Base-by-base conservation (phyloP, 2,797 vertebrate species). In the Sebastolobus altivelis region DNA sequence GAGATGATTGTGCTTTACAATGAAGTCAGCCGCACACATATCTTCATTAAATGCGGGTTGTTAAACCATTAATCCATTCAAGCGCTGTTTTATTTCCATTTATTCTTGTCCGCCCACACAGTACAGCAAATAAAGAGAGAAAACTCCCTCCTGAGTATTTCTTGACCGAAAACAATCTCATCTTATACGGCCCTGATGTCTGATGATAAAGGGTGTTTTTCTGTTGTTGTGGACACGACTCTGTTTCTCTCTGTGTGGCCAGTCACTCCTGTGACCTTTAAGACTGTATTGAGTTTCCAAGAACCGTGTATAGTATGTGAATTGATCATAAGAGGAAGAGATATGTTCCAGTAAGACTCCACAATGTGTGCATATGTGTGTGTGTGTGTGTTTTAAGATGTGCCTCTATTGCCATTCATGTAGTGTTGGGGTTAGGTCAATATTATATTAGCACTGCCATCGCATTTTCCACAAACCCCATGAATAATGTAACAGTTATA, bases 401-500 rank as follows among this genome's bases (percentile, higher is more conserved):
- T 84, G 77, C 79, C 87, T 92, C 82, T 90, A 88, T 93, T 93
- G 91, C 92, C 92, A 93, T 94, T 93, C 86, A 80, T 90, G 91
- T 89, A 86, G 88, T 93, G 93, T 92, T 90, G 85, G 83, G 92
- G 90, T 93, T 91, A 92, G 93, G 93, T 95, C 94, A 95, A 91
- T 94, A 94, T 94, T 93, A 94, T 94, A 95, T 95, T 95, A 94
- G 93, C 93, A 89, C 90, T 77, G 84, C 93, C 94, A 93, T 94
- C 80, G 91, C 91, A 85, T 94, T 95, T 95, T 93, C 92, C 93
- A 90, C 81, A 88, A 49, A 80, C 82, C 25, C 72, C 77, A 95
- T 95, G 93, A 95, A 94, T 95, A 94, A 95, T 95, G 94, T 90
- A 95, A 87, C 92, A 86, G 91, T 93, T 68, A 84, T 91, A 92